A percentile compares a stretch with the other conserved stretches of the same genome.
These are phyloP conservation scores for Ursus arctos DNA, from an alignment of 2,113 vertebrate genomes.

Conservation along the genomic window DNA sequence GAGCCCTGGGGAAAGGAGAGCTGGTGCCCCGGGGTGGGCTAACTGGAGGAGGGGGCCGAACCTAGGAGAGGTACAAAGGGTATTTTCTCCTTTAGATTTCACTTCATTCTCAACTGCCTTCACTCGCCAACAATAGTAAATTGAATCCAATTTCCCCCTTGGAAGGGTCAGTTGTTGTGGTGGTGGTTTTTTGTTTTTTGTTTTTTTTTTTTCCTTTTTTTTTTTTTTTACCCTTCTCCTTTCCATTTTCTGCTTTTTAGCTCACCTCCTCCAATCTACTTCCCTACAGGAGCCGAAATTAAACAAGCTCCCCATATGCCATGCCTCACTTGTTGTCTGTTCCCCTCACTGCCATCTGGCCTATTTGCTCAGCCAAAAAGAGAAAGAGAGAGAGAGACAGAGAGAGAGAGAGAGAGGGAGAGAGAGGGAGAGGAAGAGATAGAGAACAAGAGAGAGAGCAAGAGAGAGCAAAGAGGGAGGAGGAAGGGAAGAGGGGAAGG, in stretches of 20 bases:
- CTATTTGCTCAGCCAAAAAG: constrained; percentile 94
- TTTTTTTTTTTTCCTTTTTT: background rate
- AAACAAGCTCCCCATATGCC: constrained; percentile 99
- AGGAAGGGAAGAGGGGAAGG: background rate
- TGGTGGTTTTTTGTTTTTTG: background rate
- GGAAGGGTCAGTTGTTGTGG: constrained; percentile 79
- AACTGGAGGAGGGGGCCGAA: background rate
- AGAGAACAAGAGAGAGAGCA: background rate
- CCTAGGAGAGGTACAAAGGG: background rate
- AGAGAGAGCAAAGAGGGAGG: background rate
- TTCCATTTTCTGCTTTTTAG: constrained; percentile 90
- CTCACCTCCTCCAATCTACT: constrained; percentile 91
- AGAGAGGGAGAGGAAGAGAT: background rate
- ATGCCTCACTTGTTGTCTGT: constrained; percentile 96
- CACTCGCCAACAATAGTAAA: constrained; percentile 69
- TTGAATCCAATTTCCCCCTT: constrained; percentile 78
- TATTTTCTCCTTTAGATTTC: constrained; percentile 22
- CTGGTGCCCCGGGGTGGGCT: background rate
- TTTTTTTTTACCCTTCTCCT: constrained; percentile 65
- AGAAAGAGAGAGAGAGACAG: constrained; percentile 54
- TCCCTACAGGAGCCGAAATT: constrained; percentile 97
- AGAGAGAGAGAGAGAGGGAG: constrained; percentile 19
- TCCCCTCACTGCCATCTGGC: constrained; percentile 97
- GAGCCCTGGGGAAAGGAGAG: background rate
- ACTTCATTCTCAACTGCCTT: constrained; percentile 44